Evolutionary conservation across 2,888 invertebrate species (phyloP), one percentile per base, ranked within the genome.

Genomic region (Drosophila sordidapex): DNA sequence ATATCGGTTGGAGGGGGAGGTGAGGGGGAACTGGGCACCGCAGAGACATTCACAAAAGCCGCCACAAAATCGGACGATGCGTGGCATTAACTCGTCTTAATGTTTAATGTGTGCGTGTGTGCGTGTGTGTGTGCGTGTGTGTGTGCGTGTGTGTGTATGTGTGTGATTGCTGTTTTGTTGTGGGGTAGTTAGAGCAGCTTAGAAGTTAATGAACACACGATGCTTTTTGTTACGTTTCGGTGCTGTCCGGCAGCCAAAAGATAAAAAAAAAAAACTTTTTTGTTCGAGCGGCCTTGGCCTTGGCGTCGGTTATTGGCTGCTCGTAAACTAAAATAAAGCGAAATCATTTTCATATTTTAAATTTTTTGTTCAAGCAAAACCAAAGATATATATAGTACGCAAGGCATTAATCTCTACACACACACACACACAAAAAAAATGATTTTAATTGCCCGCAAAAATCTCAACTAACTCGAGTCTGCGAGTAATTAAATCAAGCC

Each of bases 311-410:
- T 87, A 86, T 87, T 87, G 86, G 90, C 86, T 76, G 86, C 70
- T 84, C 90, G 74, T 75, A 84, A 89, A 89, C 89, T 77, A 86
- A 89, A 87, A 87, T 89, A 73, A 87, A 90, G 74, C 80, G 66
- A 81, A 87, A 83, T 70, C 54, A 51, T 74, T 60, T 64, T 52
- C 57, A 52, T 70, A 57, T 57, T 36, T 57, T 58, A 25, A 62
- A 40, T 46, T 48, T 48, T 52, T 63, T 38, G 46, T 59, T 35
- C 49, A 18, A 56, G 48, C 56, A 51, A 62, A 62, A 48, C 63
- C 38, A 35, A 54, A 61, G 54, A 71, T 77, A 62, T 33, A 33
- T 25, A 46, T 64, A 60, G 76, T 67, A 70, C 66, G 56, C 56
- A 2, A 56, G 43, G 51, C 66, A 65, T 65, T 57, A 68, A 46